These are phyloP conservation scores for Willowsia nigromaculata DNA, from an alignment of 2,888 invertebrate species.

Conservation along the genomic window DNA sequence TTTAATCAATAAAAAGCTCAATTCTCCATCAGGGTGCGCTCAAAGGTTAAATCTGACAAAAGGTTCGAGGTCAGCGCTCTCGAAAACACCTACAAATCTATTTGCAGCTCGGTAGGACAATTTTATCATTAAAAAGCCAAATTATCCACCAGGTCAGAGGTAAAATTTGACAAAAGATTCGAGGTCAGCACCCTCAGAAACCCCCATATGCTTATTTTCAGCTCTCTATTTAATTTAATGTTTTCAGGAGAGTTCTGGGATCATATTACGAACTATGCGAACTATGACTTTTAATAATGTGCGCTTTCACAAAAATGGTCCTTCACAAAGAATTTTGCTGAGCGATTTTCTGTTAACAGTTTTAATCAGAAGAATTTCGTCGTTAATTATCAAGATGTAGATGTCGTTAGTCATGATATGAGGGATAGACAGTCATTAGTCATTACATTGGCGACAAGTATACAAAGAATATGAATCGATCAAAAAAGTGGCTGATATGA, in stretches of 20 bases:
- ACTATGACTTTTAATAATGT: neutral
- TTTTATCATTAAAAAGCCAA: no score
- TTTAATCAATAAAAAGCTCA: no score
- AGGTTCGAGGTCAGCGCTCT: no score
- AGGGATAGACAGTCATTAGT: neutral
- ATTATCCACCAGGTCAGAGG: no score
- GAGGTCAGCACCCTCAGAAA: neutral
- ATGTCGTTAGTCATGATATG: neutral
- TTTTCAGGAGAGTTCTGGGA: neutral
- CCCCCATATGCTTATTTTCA: neutral
- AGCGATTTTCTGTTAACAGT: no score
- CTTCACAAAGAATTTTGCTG: neutral
- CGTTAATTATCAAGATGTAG: neutral
- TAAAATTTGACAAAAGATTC: no score
- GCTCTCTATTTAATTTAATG: neutral
- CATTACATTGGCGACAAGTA: neutral
- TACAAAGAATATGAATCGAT: neutral
- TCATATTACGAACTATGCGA: neutral
- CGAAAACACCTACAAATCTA: no score
- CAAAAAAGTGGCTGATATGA: neutral
- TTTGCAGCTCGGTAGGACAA: no score
- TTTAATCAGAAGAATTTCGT: no score
- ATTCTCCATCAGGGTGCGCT: no score
- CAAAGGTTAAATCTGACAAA: no score
- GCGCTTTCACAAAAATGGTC: neutral